Conservation (phyloP, 2,113 vertebrate species). For the Ctenodactylus gundi region DNA sequence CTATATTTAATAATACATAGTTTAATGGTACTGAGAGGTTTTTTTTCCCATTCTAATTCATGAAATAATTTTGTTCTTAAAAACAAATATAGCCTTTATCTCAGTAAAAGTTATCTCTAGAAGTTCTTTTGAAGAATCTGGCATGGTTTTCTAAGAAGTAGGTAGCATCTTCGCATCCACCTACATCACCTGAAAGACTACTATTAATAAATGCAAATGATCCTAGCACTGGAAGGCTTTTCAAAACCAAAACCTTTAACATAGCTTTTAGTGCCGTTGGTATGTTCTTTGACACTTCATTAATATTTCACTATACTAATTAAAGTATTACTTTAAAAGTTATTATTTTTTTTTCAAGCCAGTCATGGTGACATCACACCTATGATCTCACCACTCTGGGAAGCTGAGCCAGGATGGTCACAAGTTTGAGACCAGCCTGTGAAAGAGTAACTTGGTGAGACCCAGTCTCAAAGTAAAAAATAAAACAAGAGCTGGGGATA, state of each 20-base stretch:
- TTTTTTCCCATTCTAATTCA: neutral
- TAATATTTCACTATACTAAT: neutral
- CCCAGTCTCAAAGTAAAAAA: too few species aligned
- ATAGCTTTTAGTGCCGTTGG: neutral
- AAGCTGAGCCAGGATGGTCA: too few species aligned
- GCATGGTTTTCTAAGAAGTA: neutral
- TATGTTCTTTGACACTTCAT: neutral
- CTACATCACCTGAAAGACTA: neutral
- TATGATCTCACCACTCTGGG: too few species aligned
- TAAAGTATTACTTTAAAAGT: neutral
- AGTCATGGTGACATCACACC: too few species aligned
- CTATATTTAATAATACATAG: neutral
- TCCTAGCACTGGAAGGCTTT: neutral
- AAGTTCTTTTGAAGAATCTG: neutral
- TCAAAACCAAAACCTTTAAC: neutral
- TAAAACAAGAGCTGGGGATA: too few species aligned
- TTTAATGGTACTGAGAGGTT: neutral
- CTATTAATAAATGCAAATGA: neutral
- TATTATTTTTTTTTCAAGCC: neutral
- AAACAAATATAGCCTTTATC: neutral
- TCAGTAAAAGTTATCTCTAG: neutral
- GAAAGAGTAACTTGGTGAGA: too few species aligned
- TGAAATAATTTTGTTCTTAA: neutral
- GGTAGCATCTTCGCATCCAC: neutral
- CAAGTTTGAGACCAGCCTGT: too few species aligned